These are phyloP conservation scores for Petrophora chlorosata DNA, from an alignment of 2,888 invertebrate genomes.

Conservation along the genomic window DNA sequence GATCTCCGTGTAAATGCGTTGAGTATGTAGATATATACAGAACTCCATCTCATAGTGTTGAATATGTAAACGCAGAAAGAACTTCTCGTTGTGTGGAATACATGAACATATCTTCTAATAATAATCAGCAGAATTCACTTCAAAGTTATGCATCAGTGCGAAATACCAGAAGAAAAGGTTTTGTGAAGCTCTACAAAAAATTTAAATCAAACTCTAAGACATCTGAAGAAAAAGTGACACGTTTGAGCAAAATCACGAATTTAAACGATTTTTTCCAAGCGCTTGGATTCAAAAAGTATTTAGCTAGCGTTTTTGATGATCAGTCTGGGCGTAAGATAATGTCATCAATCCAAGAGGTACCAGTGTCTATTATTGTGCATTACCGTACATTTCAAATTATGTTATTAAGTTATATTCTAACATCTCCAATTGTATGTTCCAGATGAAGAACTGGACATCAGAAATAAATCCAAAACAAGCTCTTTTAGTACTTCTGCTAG, in stretches of 20 bases:
- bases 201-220: slow-evolving; percentile 62
- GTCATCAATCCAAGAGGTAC: slow-evolving; percentile 59
- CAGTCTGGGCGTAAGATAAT: slow-evolving; percentile 55
- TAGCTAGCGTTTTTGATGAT: slow-evolving; percentile 59
- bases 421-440: slow-evolving; percentile 18
- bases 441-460: slow-evolving; percentile 70
- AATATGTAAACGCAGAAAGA: too few species aligned
- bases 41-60: too few species aligned
- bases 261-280: slow-evolving; percentile 69
- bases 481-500: slow-evolving; percentile 60
- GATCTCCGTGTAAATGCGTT: background rate
- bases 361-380: background rate
- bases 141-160: slow-evolving; percentile 4
- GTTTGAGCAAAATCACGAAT: slow-evolving; percentile 57
- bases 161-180: slow-evolving; percentile 43
- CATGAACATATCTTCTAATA: too few species aligned
- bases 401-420: background rate
- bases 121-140: background rate
- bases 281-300: slow-evolving; percentile 55
- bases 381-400: background rate
- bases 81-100: too few species aligned
- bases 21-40: background rate
- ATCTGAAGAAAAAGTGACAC: slow-evolving; percentile 44
- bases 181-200: slow-evolving; percentile 58
- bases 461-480: slow-evolving; percentile 68